Base-by-base conservation (phyloP, 2,888 invertebrate genomes). In the Pyrocoelia pectoralis region DNA sequence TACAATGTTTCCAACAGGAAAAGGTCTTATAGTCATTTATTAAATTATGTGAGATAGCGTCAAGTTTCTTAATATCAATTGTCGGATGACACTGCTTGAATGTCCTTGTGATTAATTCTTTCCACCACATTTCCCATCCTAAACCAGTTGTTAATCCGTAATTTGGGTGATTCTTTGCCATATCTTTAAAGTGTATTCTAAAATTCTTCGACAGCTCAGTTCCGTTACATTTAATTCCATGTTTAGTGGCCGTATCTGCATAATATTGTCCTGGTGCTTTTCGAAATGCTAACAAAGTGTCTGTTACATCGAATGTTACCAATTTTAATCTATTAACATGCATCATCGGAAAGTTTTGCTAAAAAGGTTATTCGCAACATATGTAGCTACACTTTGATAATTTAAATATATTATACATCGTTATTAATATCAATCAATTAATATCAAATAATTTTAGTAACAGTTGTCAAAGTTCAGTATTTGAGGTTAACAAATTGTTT, bases 261-360 rank as follows among this genome's bases (percentile, higher is more conserved):
- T 96, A 96, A 76, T 91, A 88, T 68, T 89, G 84, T 71, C 90
- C 91, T n/a, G 90, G 89, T 52, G 88, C 83, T 9, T 85, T 81
- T 51, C 87, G 85, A 74, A 93, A 91, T 72, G 88, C 86, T 29
- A 96, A 80, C 43, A 96, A 80, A 0, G 96, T 97, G 71, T 93
- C 93, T 10, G 94, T 95, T 56, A 92, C 90, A 81, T 96, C 96
- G 79, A 96, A 94, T 9, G 96, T 96, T 54, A 96, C 85, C 72
- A 93, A 78, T 67, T 86, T 84, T 28, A 89, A n/a, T 33, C n/a
- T 33, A 8, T 33, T 2, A n/a, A 33, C n/a, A n/a, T n/a, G 33
- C 33, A 6, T 6, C n/a, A 33, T n/a, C 8, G 10, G 9, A 6
- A 6, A 24, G 24, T 4, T 33, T 33, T 33, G 2, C 33, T 33